Base-by-base conservation (phyloP, 2,113 vertebrate genomes). In the Synodontis membranacea region DNA sequence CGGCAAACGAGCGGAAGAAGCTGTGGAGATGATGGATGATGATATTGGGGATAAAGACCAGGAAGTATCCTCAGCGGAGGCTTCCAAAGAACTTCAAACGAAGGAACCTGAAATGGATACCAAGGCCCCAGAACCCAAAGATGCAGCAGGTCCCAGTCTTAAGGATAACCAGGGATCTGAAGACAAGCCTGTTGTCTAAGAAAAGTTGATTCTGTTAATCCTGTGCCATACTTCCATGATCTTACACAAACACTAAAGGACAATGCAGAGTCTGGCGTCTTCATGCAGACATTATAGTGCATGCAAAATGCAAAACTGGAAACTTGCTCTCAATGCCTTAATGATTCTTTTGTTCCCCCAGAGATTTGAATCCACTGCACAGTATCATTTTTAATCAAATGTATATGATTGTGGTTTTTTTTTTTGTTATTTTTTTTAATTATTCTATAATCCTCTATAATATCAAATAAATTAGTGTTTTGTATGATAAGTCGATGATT, bases 351-450 rank as follows among this genome's bases (percentile, higher is more conserved):
- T 68, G 31, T 62, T 80, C 74, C 85, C 58, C 31, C 64, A 87
- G 79, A 89, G 75, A 86, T 84, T 80, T 60, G 64, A 58, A 87
- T 86, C 80, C 82, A 90, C 86, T 89, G 89, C 86, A 90, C 82
- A 50, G 88, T 84, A 86, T 83, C 31, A 70, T 64, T 90, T 90
- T 86, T 89, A 88, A 90, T 85, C 83, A 83, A 86, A 84, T 90
- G 88, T 86, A 60, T 88, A 86, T 87, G 83, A 89, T 87, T 75
- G 78, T 80, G 58, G n/a, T n/a, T n/a, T n/a, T n/a, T n/a, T n/a
- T n/a, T n/a, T n/a, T n/a, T n/a, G n/a, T n/a, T 75, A 37, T 50
- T 66, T 76, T 39, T 87, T 89, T 85, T 87, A 83, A 82, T n/a
- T 42, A 85, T 89, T 78, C 85, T 86, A 85, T 90, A 89, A 82